Conservation (phyloP, 2,113 vertebrate genomes). For the Dasyornis broadbenti region DNA sequence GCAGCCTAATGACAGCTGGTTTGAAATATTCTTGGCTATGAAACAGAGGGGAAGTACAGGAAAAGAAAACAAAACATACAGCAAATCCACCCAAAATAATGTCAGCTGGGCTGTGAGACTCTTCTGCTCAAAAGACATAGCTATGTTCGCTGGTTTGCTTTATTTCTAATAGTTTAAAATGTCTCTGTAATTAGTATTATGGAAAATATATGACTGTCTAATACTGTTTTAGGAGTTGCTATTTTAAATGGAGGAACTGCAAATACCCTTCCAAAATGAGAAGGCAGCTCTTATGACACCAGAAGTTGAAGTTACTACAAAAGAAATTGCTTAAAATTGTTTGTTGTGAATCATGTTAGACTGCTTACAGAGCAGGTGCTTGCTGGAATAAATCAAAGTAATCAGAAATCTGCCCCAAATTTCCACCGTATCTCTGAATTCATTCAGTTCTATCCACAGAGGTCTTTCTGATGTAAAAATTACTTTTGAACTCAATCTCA, state of each 20-base stretch:
- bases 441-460: fast-evolving
- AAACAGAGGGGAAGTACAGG: neutral
- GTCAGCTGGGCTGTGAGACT: neutral
- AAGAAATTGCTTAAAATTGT: neutral
- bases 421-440: neutral
- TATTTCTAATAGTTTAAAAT: neutral
- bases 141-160: fast-evolving
- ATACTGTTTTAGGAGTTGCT: neutral
- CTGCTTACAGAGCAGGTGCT: neutral
- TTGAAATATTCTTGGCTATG: neutral
- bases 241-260: neutral
- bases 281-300: neutral
- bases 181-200: neutral
- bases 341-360: neutral
- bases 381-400: neutral
- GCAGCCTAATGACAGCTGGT: neutral
- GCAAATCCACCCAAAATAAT: neutral
- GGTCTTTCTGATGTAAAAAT: neutral
- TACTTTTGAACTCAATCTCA: neutral
- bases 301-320: neutral
- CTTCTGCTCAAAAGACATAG: neutral
- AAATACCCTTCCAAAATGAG: neutral
- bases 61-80: neutral
- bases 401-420: neutral
- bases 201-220: neutral